Base-by-base conservation (phyloP, 2,797 vertebrate species). In the Microctenopoma steveboyesi region DNA sequence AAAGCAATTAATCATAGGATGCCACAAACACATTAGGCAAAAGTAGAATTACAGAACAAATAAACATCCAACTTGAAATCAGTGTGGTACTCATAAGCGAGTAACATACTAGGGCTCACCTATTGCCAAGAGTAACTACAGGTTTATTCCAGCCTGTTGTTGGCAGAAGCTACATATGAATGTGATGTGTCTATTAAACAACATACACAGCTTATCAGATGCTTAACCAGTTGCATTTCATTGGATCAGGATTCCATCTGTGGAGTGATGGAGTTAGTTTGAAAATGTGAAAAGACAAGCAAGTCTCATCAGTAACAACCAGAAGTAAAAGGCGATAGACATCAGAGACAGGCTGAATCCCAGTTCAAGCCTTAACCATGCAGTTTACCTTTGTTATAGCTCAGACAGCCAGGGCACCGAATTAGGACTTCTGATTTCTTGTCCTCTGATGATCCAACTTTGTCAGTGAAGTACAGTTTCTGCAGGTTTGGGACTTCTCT, bases 361-460 rank as follows among this genome's bases (percentile, higher is more conserved):
- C 16, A 50, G 12, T 9, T 16, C 1, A 2, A 57, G 27, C 13
- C 28, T 18, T 1, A 7, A 22, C 5, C 2, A 33, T 62, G 69
- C 22, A 18, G 50, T 40, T 61, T 11, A 25, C 10, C 25, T 25
- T n/a, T 4, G 9, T 37, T 8, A 28, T n/a, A 6, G 25, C 2
- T 15, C n/a, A 27, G 22, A 39, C 15, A 35, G 12, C 4, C 30
- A 28, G 15, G 16, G 22, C 7, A 61, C 11, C 62, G 18, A 51
- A 43, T 0, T 40, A 0, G 28, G 42, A 61, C 27, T 4, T 11
- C 27, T 12, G 62, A 45, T 6, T 50, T 48, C 25, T 72, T 37
- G 45, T 64, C 43, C 54, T 71, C 43, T 59, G 40, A 11, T 11
- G 37, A 18, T 70, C 37, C 28, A 33, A 28, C 28, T 39, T 48